Evolutionary conservation across 2,113 vertebrate genomes (phyloP).

Genomic region (Xiphophorus hellerii): DNA sequence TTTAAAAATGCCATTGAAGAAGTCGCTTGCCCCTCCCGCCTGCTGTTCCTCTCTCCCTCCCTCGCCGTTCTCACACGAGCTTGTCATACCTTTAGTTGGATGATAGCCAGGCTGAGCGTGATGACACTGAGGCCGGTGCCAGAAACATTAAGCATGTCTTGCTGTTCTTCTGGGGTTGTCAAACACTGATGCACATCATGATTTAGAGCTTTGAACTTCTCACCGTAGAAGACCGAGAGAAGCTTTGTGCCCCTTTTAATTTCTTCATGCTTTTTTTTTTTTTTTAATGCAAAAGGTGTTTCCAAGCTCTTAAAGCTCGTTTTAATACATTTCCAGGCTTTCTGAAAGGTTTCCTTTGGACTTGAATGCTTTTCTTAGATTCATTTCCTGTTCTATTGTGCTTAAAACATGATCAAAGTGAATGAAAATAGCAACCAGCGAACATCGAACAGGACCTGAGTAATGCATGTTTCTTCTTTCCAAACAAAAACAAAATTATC

Average conservation of each 20-base stretch:
- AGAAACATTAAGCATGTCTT: conserved; percentile 61
- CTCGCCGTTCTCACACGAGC: conserved; percentile 41
- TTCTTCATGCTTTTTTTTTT: neutral
- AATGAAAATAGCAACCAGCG: neutral
- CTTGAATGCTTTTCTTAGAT: too few species aligned
- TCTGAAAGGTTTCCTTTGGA: too few species aligned
- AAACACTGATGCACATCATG: conserved; percentile 32
- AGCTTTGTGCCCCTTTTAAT: neutral
- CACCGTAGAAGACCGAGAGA: neutral
- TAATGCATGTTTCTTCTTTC: too few species aligned
- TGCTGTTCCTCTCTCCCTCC: conserved; percentile 4
- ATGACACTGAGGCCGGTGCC: conserved; percentile 58
- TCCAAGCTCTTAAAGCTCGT: neutral
- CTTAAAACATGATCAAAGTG: too few species aligned
- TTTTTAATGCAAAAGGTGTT: too few species aligned
- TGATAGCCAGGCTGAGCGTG: conserved; percentile 50
- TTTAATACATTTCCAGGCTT: too few species aligned
- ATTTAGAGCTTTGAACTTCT: conserved; percentile 37
- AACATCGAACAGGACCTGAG: neutral
- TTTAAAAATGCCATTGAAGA: conserved; percentile 70
- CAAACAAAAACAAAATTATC: neutral
- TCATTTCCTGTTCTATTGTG: too few species aligned
- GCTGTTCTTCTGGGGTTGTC: conserved; percentile 37
- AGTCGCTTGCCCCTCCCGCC: conserved; percentile 9
- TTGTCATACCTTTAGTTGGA: conserved; percentile 60